Evolutionary conservation across 2,113 vertebrate species (phyloP).

Genomic region (Eublepharis macularius): DNA sequence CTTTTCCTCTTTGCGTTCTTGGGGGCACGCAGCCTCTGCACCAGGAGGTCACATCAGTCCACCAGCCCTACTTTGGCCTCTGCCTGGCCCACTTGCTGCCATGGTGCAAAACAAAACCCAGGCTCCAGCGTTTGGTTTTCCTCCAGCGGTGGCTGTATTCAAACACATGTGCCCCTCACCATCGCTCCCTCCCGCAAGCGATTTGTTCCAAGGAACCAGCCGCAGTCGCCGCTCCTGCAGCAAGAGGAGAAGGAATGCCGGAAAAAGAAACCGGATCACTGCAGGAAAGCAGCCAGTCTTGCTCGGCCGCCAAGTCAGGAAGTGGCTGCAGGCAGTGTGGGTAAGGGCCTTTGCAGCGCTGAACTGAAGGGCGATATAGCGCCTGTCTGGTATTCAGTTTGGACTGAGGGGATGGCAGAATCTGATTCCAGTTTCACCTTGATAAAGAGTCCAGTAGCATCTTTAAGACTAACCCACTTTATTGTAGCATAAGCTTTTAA

Average conservation of each 20-base stretch:
- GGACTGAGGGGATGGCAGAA: neutral
- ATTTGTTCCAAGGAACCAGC: neutral
- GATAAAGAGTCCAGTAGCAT: no score
- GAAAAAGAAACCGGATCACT: neutral
- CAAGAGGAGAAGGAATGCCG: neutral
- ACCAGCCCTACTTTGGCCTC: neutral
- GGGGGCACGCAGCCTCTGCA: neutral
- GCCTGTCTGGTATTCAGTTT: neutral
- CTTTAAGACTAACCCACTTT: no score
- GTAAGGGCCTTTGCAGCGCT: neutral
- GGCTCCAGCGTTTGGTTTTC: rapidly evolving
- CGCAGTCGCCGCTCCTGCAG: neutral
- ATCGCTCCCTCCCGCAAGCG: neutral
- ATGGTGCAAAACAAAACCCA: no score
- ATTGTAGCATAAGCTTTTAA: no score
- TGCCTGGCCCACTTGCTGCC: no score
- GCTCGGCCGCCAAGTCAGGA: neutral
- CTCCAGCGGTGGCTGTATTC: neutral
- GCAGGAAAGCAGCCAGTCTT: neutral
- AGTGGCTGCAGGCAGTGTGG: neutral
- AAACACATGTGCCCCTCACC: neutral
- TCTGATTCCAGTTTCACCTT: no score
- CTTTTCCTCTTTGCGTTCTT: neutral
- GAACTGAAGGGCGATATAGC: neutral
- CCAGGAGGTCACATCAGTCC: neutral